A percentile compares a stretch with the other conserved stretches of the same genome.
These are phyloP conservation scores for Trididemnum miniatum DNA, from an alignment of 23 tunicate species.

Conservation along the genomic window DNA sequence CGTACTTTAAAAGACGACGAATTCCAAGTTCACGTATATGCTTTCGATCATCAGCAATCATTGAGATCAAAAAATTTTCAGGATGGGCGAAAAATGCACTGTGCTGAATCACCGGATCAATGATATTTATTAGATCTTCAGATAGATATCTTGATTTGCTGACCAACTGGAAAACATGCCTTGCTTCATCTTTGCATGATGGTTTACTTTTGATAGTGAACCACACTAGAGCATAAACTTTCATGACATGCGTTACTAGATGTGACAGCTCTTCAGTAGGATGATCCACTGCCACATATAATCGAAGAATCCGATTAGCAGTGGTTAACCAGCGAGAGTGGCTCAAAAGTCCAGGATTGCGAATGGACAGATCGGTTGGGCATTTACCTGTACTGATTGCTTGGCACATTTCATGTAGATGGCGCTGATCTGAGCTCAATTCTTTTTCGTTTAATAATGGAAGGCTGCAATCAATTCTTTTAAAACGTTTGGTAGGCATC, in stretches of 20 bases:
- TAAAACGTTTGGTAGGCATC: background rate
- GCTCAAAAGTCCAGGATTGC: no score
- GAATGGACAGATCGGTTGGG: no score
- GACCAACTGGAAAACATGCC: background rate
- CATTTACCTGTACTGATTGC: no score
- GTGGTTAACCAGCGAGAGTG: background rate
- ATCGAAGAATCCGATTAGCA: background rate
- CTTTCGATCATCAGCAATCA: background rate
- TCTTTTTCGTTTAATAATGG: background rate
- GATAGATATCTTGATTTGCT: background rate
- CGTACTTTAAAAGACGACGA: background rate
- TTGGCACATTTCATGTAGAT: no score
- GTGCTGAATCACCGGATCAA: background rate
- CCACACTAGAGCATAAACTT: background rate
- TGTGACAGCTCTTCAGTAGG: background rate
- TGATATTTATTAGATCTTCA: no score
- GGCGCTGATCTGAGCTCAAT: no score
- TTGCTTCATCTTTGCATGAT: background rate
- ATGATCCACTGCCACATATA: background rate
- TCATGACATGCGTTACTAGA: background rate
- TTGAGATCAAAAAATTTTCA: background rate
- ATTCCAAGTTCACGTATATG: constrained; percentile 1
- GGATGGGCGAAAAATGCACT: no score
- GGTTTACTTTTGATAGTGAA: background rate
- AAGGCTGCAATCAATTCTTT: background rate